phyloP scores from a whole-genome alignment of 2,797 vertebrate genomes.

The Sebastes miniatus region DNA sequence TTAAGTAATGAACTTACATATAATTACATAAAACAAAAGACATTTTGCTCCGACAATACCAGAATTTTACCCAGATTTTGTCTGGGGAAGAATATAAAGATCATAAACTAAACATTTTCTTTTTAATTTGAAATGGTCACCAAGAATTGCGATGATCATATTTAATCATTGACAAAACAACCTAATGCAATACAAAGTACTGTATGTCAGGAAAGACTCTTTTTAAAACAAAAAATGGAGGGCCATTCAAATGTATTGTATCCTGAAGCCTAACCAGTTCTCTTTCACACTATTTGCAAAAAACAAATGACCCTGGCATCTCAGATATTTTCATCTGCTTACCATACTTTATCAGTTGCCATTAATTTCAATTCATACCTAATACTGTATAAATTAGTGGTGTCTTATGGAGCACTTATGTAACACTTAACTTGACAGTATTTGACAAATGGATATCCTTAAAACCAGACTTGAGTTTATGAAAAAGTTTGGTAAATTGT shows the following conservation, averaged over 20 bases:
- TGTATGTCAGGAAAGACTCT: neutral
- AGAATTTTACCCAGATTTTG: neutral
- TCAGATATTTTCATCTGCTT: neutral
- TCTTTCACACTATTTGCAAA: neutral
- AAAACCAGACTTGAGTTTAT: neutral
- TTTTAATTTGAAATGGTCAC: neutral
- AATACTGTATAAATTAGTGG: neutral
- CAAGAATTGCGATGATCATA: neutral
- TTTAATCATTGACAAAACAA: neutral
- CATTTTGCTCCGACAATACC: neutral
- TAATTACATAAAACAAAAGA: neutral
- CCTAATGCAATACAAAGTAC: neutral
- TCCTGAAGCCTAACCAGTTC: neutral
- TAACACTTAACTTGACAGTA: neutral
- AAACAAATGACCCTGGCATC: neutral
- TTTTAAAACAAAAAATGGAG: neutral
- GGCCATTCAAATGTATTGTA: neutral
- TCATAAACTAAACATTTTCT: neutral
- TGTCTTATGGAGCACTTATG: neutral
- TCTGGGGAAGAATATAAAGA: neutral
- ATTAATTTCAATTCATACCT: slow-evolving; percentile 11
- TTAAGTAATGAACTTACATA: too few species aligned
- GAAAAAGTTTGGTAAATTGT: neutral
- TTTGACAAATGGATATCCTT: neutral
- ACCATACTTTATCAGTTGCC: neutral